Conservation (phyloP, 2,797 vertebrate genomes). For the Pantherophis vulpinus region DNA sequence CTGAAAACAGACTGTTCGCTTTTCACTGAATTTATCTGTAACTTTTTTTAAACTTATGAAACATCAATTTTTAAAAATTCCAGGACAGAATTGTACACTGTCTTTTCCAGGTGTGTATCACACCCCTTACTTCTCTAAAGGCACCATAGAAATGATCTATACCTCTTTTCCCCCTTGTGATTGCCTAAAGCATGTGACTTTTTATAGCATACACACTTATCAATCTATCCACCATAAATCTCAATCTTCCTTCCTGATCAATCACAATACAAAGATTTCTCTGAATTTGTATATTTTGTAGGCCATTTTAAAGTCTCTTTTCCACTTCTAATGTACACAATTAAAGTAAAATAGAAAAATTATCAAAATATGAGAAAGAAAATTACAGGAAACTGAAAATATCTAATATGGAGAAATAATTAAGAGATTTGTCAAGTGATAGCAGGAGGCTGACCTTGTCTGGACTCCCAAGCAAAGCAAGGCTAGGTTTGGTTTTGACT, state of each 20-base stretch:
- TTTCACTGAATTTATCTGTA: not conserved
- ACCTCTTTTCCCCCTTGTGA: not conserved
- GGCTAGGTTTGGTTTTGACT: not conserved
- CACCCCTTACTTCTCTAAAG: not conserved
- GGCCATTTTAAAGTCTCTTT: not conserved
- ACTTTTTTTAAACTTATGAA: not conserved
- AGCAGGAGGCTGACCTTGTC: not conserved
- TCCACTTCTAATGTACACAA: not conserved
- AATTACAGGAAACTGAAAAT: not conserved
- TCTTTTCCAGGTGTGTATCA: not conserved
- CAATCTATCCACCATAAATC: not conserved
- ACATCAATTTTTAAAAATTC: not conserved
- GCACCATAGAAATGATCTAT: not conserved
- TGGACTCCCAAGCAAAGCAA: not conserved
- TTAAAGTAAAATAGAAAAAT: not conserved
- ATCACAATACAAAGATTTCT: not conserved
- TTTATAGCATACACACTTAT: not conserved
- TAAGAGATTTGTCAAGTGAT: not conserved
- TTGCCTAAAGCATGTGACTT: not conserved
- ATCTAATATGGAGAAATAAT: not conserved
- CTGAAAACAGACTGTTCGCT: not conserved
- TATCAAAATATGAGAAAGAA: not conserved
- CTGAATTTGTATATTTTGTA: not conserved
- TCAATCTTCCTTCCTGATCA: not conserved
- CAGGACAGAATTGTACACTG: not conserved